Evolutionary conservation across 2,797 vertebrate genomes (phyloP).

Genomic region (Siniperca undulata): DNA sequence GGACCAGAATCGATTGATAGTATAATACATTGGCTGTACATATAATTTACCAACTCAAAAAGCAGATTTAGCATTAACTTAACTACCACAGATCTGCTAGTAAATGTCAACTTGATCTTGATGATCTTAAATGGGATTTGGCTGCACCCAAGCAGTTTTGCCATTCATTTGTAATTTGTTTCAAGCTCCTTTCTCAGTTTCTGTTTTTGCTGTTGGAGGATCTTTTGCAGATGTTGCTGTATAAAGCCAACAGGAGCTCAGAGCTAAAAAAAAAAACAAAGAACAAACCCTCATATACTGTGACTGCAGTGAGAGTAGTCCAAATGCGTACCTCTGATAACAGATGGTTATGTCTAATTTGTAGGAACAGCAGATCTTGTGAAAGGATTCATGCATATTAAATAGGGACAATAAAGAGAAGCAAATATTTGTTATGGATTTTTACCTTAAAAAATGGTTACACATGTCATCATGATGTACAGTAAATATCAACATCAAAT

Average conservation of each 20-base stretch:
- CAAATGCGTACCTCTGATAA: no score
- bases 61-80: not conserved
- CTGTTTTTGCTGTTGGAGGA: not conserved
- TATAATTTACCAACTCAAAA: not conserved
- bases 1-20: not conserved
- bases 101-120: not conserved
- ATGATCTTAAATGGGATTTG: not conserved
- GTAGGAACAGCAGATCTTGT: not conserved
- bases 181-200: not conserved
- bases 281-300: not conserved
- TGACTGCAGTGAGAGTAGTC: not conserved
- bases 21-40: not conserved
- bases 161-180: not conserved
- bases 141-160: not conserved
- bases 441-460: not conserved
- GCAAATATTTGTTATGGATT: not conserved
- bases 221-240: not conserved
- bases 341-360: not conserved
- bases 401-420: not conserved
- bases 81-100: not conserved
- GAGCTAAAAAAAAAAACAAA: not conserved
- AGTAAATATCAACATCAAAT: not conserved
- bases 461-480: not conserved
- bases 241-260: not conserved
- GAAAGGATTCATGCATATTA: not conserved